A percentile compares a stretch with the other conserved stretches of the same genome.
Evolutionary conservation across 2,888 invertebrate genomes (phyloP).

Genomic region (Apodemia duryi): DNA sequence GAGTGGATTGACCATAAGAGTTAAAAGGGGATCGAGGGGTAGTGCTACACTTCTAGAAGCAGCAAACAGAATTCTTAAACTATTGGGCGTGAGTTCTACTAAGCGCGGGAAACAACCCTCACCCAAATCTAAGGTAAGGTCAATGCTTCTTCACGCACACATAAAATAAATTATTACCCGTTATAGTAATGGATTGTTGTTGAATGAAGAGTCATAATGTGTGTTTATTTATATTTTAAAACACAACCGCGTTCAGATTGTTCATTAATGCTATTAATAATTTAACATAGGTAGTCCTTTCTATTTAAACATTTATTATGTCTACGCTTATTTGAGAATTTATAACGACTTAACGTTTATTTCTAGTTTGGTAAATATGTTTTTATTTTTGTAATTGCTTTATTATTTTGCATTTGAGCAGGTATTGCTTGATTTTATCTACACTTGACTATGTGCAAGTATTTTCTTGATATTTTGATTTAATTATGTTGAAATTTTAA

Average conservation of each 20-base stretch:
- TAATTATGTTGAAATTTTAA: too few species aligned
- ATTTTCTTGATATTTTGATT: too few species aligned
- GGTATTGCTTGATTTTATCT: too few species aligned
- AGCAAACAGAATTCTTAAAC: conserved; percentile 75
- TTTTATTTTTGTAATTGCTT: too few species aligned
- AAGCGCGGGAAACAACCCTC: conserved; percentile 79
- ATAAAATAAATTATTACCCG: conserved; percentile 39
- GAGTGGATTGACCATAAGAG: conserved; percentile 77
- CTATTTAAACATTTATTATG: too few species aligned
- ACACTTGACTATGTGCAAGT: too few species aligned
- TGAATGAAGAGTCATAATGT: conserved; percentile 18
- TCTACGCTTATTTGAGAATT: too few species aligned
- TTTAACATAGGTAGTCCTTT: not conserved
- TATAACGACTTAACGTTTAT: too few species aligned
- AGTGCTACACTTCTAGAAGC: conserved; percentile 77
- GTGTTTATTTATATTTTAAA: conserved; percentile 15
- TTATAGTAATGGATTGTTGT: conserved; percentile 33
- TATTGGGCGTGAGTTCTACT: conserved; percentile 74
- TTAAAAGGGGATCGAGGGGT: conserved; percentile 77
- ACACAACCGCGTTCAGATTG: not conserved
- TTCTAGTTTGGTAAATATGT: too few species aligned
- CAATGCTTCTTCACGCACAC: conserved; percentile 37
- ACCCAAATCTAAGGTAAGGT: conserved; percentile 76
- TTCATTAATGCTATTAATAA: not conserved
- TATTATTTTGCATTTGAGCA: too few species aligned